phyloP scores from a whole-genome alignment of 2,888 invertebrate genomes.

The Andrena flavipes region DNA sequence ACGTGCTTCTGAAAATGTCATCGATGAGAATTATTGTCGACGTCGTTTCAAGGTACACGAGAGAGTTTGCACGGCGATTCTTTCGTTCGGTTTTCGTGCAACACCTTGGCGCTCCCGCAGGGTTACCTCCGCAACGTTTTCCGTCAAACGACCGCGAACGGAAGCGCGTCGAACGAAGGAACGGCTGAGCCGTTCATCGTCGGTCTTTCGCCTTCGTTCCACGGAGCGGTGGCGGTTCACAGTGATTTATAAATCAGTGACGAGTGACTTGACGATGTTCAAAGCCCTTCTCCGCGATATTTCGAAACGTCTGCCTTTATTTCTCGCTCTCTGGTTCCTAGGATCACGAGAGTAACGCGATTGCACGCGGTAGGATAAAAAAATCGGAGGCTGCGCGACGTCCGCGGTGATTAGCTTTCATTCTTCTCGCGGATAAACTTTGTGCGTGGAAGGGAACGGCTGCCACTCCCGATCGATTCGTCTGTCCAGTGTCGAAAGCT shows the following conservation, averaged over 20 bases:
- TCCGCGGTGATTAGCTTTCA: neutral
- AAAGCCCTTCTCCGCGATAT: neutral
- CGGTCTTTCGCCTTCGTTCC: neutral
- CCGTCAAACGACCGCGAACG: neutral
- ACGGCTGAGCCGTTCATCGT: neutral
- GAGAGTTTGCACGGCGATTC: conserved; percentile 25
- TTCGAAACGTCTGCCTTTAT: neutral
- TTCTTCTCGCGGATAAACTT: conserved; percentile 30
- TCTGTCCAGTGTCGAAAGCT: neutral
- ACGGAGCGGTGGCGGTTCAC: too few relatives aligned
- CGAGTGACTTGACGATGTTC: too few relatives aligned
- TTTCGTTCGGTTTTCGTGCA: conserved; percentile 20
- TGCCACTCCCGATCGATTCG: conserved; percentile 33
- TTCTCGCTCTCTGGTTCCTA: neutral
- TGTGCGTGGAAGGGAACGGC: conserved; percentile 41
- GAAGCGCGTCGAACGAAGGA: neutral
- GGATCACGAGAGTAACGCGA: neutral
- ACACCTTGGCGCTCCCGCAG: neutral
- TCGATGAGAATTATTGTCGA: conserved; percentile 58
- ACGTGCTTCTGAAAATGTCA: conserved; percentile 64
- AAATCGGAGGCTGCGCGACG: conserved; percentile 3
- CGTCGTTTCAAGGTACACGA: conserved; percentile 47
- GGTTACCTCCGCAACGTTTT: neutral
- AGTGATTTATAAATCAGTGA: too few relatives aligned
- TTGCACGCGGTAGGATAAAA: conserved; percentile 1